A percentile compares a stretch with the other conserved stretches of the same genome.
phyloP scores from a whole-genome alignment of 2,888 invertebrate genomes.

The Acrocera orbiculus region DNA sequence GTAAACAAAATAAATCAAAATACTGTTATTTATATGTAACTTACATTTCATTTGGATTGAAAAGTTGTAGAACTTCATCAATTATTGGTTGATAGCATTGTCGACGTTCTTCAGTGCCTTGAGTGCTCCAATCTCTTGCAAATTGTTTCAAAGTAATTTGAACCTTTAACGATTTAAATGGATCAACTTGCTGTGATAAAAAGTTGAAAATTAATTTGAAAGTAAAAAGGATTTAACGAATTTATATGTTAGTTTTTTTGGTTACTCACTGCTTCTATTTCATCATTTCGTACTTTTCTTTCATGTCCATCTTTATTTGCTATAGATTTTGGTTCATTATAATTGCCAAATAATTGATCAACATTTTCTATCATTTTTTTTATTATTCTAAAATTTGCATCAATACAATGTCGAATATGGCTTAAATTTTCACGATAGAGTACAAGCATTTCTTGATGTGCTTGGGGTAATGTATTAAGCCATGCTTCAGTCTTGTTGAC shows the following conservation, averaged over 20 bases:
- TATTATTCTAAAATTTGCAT: constrained; percentile 35
- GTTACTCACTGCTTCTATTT: constrained; percentile 27
- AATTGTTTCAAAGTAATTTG: constrained; percentile 89
- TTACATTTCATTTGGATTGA: constrained; percentile 45
- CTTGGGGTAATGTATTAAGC: constrained; percentile 49
- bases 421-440: constrained; percentile 60
- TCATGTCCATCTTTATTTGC: constrained; percentile 14
- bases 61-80: constrained; percentile 56
- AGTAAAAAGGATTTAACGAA: constrained; percentile 13
- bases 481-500: constrained; percentile 62
- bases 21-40: constrained; percentile 9
- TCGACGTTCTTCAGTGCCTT: constrained; percentile 63
- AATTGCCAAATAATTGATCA: constrained; percentile 1
- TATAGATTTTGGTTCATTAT: constrained; percentile 2
- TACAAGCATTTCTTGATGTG: constrained; percentile 56
- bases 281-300: constrained; percentile 23
- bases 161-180: constrained; percentile 43
- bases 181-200: constrained; percentile 20
- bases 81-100: constrained; percentile 84
- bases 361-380: constrained; percentile 32
- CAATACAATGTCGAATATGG: constrained; percentile 59
- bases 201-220: constrained; percentile 1
- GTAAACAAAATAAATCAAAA: not conserved
- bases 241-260: too few species aligned
- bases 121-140: constrained; percentile 89